A percentile compares a stretch with the other conserved stretches of the same genome.
phyloP scores from a whole-genome alignment of 2,888 invertebrate genomes.

The Pseudococcus jackbeardsleyi region DNA sequence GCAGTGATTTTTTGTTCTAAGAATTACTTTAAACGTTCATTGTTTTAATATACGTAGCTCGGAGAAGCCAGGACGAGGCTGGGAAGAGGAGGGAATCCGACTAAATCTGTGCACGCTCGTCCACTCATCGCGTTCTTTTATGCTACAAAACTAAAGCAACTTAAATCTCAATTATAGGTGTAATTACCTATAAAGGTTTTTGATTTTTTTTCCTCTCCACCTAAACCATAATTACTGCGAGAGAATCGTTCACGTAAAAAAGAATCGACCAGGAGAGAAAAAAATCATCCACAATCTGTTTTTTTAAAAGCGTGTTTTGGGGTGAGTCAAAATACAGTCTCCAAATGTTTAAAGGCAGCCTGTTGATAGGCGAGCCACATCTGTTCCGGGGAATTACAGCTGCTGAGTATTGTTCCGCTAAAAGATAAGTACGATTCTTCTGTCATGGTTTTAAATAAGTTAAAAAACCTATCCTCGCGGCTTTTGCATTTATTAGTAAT shows the following conservation, averaged over 20 bases:
- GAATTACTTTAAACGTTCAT: background rate
- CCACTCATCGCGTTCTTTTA: background rate
- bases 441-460: slow-evolving; percentile 51
- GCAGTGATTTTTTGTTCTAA: background rate
- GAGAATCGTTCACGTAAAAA: background rate
- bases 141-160: background rate
- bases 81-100: background rate
- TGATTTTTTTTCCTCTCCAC: background rate
- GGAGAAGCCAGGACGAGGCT: background rate
- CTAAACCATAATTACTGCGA: background rate
- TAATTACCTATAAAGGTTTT: slow-evolving; percentile 34
- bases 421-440: slow-evolving; percentile 59
- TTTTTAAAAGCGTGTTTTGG: slow-evolving; percentile 37
- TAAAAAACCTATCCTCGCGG: slow-evolving; percentile 56
- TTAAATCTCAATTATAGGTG: slow-evolving; percentile 16
- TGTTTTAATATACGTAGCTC: background rate
- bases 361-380: slow-evolving; percentile 60
- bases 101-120: background rate
- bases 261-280: background rate
- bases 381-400: slow-evolving; percentile 58
- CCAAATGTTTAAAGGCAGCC: slow-evolving; percentile 62
- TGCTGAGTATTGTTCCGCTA: slow-evolving; percentile 62
- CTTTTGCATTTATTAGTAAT: slow-evolving; percentile 61
- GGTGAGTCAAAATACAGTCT: slow-evolving; percentile 57
- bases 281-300: slow-evolving; percentile 58